Conservation (phyloP, 2,888 invertebrate species). For the Scaptomyza reducta region DNA sequence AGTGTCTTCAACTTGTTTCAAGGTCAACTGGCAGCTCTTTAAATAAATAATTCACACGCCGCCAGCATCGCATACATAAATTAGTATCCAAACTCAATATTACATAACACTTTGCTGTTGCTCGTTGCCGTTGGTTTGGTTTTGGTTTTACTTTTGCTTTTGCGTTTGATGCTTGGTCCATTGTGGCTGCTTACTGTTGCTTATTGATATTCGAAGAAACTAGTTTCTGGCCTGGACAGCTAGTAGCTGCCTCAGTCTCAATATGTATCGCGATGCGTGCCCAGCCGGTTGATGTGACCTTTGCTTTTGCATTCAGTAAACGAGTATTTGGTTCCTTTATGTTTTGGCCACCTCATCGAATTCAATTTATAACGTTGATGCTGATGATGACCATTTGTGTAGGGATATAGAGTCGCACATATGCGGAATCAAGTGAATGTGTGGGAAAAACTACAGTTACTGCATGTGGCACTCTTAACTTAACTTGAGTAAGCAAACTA, state of each 20-base stretch:
- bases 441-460: slow-evolving; percentile 39
- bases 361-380: slow-evolving; percentile 31
- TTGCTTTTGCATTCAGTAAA: slow-evolving; percentile 59
- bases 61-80: slow-evolving; percentile 30
- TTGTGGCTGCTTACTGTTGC: slow-evolving; percentile 25
- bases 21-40: slow-evolving; percentile 57
- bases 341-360: slow-evolving; percentile 39
- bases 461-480: neutral
- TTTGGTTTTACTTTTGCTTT: slow-evolving; percentile 18
- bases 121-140: slow-evolving; percentile 5
- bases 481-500: no score
- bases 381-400: slow-evolving; percentile 26
- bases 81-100: slow-evolving; percentile 61
- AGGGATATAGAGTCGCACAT: slow-evolving; percentile 2
- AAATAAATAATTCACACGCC: slow-evolving; percentile 67
- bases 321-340: neutral
- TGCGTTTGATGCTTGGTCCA: slow-evolving; percentile 13
- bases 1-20: slow-evolving; percentile 50
- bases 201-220: slow-evolving; percentile 59
- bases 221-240: slow-evolving; percentile 45
- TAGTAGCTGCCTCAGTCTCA: slow-evolving; percentile 4
- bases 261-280: slow-evolving; percentile 57
- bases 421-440: slow-evolving; percentile 23
- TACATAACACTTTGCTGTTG: slow-evolving; percentile 63
- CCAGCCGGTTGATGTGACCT: slow-evolving; percentile 73